Evolutionary conservation across 2,113 vertebrate genomes (phyloP).

Genomic region (Nothoprocta perdicaria): DNA sequence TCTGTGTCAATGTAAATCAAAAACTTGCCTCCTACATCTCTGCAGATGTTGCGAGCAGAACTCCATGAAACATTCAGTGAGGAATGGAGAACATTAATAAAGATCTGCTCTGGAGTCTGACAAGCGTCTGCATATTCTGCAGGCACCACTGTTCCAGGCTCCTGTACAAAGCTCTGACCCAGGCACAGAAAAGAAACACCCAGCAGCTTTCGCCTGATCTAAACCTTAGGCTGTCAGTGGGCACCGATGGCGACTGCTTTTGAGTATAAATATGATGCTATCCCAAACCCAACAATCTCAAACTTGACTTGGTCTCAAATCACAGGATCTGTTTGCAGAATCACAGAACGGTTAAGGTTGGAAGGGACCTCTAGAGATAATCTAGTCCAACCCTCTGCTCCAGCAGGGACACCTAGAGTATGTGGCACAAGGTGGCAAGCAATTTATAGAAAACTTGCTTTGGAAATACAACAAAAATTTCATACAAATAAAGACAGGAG

Average conservation of each 20-base stretch:
- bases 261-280: too few species aligned
- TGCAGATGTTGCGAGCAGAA: neutral
- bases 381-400: too few species aligned
- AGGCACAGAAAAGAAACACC: neutral
- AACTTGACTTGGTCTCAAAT: neutral
- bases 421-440: too few species aligned
- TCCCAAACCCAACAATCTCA: neutral
- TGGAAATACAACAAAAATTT: neutral
- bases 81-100: neutral
- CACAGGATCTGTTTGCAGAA: neutral
- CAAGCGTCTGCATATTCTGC: too few species aligned
- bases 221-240: neutral
- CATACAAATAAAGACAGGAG: fast-evolving
- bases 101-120: neutral
- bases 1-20: fast-evolving
- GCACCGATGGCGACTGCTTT: too few species aligned
- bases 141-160: neutral
- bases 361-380: too few species aligned
- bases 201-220: neutral
- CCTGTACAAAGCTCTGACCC: neutral
- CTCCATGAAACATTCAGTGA: neutral
- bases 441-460: neutral
- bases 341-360: too few species aligned
- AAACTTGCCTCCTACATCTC: too few species aligned
- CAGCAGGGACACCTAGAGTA: too few species aligned